Evolutionary conservation across 2,888 invertebrate species (phyloP), one percentile per base, ranked within the genome.

Genomic region (Neoscelio sp.): DNA sequence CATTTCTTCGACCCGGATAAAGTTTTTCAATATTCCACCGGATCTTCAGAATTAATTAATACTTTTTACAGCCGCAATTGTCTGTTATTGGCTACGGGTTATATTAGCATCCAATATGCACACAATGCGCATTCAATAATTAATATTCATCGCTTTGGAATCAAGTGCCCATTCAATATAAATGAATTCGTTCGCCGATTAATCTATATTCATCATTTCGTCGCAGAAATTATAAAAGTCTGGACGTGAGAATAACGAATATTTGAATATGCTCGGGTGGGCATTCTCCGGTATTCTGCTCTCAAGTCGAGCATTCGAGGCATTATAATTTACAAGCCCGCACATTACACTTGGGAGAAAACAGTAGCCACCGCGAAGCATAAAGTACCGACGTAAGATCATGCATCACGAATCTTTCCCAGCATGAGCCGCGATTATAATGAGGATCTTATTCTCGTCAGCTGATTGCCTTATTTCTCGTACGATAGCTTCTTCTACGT

Each of bases 381-480:
- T 60, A 65, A 67, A 74, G 56, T 35, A 35, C 74, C 50, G 56
- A 40, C 46, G 67, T 8, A 70, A 48, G 68, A 76, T 68, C 68
- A 70, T 68, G 70, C 58, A 77, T 77, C 76, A 64, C 64, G 70
- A 77, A 60, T 50, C 20, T 56, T 74, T 71, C 77, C 77, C 70
- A 77, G 76, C 58, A 20, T 52, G 65, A 58, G 42, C 56, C 60
- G 67, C 38, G 70, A 48, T 70, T 64, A 62, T 71, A 77, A 77
- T 60, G 71, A 77, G 71, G 28, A 71, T 65, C 65, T 77, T 65
- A 77, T 70, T 58, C 77, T 71, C 64, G 70, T 65, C 77, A 71
- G 77, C 77, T 77, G 77, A 77, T 77, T 77, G 71, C 65, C 77
- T 71, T 42, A 65, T 71, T 77, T 65, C 77, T 50, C 65, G 77